These are phyloP conservation scores for Pavo muticus DNA, from an alignment of 2,113 vertebrate species.

Conservation along the genomic window DNA sequence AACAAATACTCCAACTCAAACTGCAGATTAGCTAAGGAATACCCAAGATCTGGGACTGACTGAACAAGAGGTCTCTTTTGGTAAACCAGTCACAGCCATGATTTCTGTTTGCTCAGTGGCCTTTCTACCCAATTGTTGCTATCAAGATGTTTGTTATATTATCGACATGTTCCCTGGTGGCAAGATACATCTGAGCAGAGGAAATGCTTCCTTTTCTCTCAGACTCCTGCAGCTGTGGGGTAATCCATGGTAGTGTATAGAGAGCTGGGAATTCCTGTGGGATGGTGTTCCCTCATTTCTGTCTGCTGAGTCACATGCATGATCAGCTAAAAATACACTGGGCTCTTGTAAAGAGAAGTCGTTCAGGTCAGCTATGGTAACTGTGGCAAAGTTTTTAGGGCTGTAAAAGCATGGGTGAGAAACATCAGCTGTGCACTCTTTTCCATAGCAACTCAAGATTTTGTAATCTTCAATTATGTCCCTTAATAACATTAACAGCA, in stretches of 20 bases:
- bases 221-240: conserved; percentile 31
- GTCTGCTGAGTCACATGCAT: conserved; percentile 35
- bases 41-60: neutral
- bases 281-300: conserved; percentile 33
- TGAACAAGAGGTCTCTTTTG: neutral
- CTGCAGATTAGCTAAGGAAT: neutral
- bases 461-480: neutral
- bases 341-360: neutral
- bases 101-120: neutral
- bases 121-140: neutral
- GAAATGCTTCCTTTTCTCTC: neutral
- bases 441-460: neutral
- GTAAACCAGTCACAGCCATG: neutral
- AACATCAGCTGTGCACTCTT: neutral
- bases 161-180: neutral
- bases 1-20: neutral
- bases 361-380: conserved; percentile 3
- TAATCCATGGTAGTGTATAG: neutral
- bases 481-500: neutral
- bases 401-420: neutral
- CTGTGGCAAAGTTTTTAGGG: conserved; percentile 4
- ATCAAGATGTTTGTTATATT: conserved; percentile 28
- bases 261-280: conserved; percentile 4
- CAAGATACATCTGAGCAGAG: conserved; percentile 9
- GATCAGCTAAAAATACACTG: conserved; percentile 53